A percentile compares a stretch with the other conserved stretches of the same genome.
phyloP scores from a whole-genome alignment of 2,888 invertebrate species.

The Camponotus fellah region DNA sequence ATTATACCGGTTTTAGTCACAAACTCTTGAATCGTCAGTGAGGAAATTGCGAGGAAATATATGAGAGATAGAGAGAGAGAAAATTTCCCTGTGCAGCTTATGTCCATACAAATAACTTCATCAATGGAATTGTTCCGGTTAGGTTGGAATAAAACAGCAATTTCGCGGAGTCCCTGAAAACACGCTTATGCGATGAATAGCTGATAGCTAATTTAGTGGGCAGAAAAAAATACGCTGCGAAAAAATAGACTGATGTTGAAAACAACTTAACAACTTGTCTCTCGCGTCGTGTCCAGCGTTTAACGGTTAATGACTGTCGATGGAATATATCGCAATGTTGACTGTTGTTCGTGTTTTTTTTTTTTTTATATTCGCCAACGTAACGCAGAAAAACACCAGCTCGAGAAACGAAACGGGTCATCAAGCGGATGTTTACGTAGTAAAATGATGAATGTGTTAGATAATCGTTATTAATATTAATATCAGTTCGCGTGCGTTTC shows the following conservation, averaged over 20 bases:
- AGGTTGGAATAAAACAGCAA: slow-evolving; percentile 11
- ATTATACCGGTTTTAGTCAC: slow-evolving; percentile 7
- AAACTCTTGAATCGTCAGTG: slow-evolving; percentile 4
- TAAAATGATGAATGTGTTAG: slow-evolving; percentile 29
- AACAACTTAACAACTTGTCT: slow-evolving; percentile 36
- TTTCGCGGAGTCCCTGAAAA: slow-evolving; percentile 22
- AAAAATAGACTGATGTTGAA: slow-evolving; percentile 30
- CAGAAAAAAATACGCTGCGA: neutral
- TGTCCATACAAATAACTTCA: slow-evolving; percentile 29
- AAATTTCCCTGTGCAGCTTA: neutral
- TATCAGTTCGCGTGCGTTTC: neutral
- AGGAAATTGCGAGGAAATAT: slow-evolving; percentile 12
- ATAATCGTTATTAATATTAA: slow-evolving; percentile 41
- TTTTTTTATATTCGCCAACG: neutral
- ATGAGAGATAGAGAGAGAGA: slow-evolving; percentile 1
- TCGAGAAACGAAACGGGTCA: neutral
- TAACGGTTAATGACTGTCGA: slow-evolving; percentile 43
- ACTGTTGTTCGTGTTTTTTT: slow-evolving; percentile 16
- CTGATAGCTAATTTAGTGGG: neutral
- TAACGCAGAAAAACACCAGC: slow-evolving; percentile 20
- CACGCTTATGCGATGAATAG: neutral
- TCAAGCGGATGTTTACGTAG: slow-evolving; percentile 42
- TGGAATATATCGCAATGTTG: neutral
- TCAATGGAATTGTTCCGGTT: slow-evolving; percentile 27
- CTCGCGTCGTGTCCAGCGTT: slow-evolving; percentile 21